These are phyloP conservation scores for Hylomyscus alleni DNA, from an alignment of 2,797 vertebrate species.

Conservation along the genomic window DNA sequence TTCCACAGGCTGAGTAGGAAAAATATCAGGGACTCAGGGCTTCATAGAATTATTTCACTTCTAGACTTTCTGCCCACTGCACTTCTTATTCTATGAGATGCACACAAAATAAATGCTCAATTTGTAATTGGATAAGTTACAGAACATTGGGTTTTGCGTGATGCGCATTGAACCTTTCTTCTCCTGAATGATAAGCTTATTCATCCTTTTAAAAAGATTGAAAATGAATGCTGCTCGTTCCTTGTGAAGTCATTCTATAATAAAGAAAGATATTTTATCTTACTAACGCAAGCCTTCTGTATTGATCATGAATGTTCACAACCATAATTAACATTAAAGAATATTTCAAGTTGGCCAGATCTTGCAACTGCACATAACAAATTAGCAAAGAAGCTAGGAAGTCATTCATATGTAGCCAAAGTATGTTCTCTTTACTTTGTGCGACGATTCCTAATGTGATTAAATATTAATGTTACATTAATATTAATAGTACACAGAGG, in stretches of 20 bases:
- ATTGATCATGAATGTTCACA: conserved; percentile 4
- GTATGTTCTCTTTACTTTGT: background rate
- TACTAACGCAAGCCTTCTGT: conserved; percentile 16
- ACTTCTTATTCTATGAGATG: background rate
- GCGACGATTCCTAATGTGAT: background rate
- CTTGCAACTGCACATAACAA: background rate
- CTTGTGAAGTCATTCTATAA: background rate
- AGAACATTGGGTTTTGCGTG: conserved; percentile 26
- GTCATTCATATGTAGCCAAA: background rate
- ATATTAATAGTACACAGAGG: background rate
- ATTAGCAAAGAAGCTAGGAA: background rate
- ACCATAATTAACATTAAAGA: conserved; percentile 5
- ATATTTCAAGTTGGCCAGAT: background rate
- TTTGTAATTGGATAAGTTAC: background rate
- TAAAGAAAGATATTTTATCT: conserved; percentile 11
- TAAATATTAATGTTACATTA: background rate
- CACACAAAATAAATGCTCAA: background rate
- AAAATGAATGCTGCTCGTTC: conserved; percentile 22
- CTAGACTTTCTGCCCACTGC: background rate
- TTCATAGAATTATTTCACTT: background rate
- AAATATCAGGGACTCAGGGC: background rate
- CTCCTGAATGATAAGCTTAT: background rate
- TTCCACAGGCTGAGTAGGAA: background rate
- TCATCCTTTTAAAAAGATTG: background rate
- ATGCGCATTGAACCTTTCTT: background rate